Evolutionary conservation across 2,888 invertebrate species (phyloP), one percentile per base, ranked within the genome.

Genomic region (Eurytoma adleriae): DNA sequence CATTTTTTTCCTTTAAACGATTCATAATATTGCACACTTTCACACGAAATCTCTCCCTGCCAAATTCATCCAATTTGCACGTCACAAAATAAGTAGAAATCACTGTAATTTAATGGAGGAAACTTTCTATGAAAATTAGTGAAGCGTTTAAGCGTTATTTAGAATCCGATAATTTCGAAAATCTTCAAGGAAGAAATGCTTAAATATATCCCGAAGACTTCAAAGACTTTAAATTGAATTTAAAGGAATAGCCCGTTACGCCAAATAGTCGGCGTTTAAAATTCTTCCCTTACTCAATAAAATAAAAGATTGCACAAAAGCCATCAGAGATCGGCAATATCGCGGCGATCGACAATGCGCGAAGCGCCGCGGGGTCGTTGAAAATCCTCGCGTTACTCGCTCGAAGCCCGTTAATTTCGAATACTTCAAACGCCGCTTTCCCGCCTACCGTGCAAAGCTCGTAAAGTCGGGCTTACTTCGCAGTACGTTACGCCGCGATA

Each of bases 391-490:
- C 13, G 50, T 67, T 78, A 67, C 59, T 72, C 66, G 57, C 1
- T 69, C n/a, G 62, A 69, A 73, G 73, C 18, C 27, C 30, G 73
- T 74, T 79, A 75, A 74, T 64, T 70, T 75, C 30, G 48, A 75
- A 74, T 70, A 66, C 70, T 75, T 70, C 64, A 64, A 70, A 48
- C 54, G 73, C 50, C 48, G 62, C 56, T 66, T 20, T 50, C 30
- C 24, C 18, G 18, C 59, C 40, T 40, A 40, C 40, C 40, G 54
- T 56, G 27, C 27, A 50, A 66, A 57, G 68, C 2, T 27, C 57
- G 59, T 78, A 67, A 78, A 27, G 62, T 70, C 52, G 59, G 24
- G 67, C 62, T 30, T 40, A 40, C 64, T 66, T 68, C 27, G 59
- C 48, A 54, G 56, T 24, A 68, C 13, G 48, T 57, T 56, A 64